Base-by-base conservation (phyloP, 2,888 invertebrate species). In the Ellobium chinense region DNA sequence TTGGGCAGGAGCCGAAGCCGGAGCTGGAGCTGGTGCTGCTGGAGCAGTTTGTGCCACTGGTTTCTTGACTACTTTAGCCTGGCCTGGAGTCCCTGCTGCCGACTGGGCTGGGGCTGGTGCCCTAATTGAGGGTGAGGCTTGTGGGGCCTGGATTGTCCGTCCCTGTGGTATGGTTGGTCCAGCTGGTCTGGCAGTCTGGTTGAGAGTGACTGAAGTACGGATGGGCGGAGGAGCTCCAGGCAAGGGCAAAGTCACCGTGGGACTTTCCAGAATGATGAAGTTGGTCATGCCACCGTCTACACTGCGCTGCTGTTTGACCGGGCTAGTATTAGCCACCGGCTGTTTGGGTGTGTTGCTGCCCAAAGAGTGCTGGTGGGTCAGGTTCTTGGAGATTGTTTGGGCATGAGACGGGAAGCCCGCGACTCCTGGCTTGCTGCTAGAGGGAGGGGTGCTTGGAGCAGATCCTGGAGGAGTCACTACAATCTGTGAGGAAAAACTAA, bases 181-280 rank as follows among this genome's bases (percentile, higher is more conserved):
- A 27, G 46, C 24, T 34, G 70, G 56, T 56, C n/a, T 58, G 27
- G 60, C 36, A 34, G 27, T 12, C 34, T 63, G 74, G n/a, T 3
- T 68, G 31, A 27, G 36, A 24, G 54, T 60, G 0, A 31, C 31
- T 4, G 39, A n/a, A 31, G 34, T 39, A 29, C 70, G 29, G 29
- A 68, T 29, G 24, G 80, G 68, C 2, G 34, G 68, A 1, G 75
- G 69, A 7, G 29, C 24, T 21, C 36, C 62, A 21, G 62, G 34
- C 1, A 63, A 5, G 4, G 80, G 78, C 29, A 81, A 60, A 18
- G 60, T 78, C 12, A 77, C 77, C 12, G 78, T 73, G 54, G 75
- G 80, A 63, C 80, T 80, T 36, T 80, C 76, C 29, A 79, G 37
- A 29, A 73, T 58, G 12, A 79, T 58, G 46, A 73, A 79, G 29